A percentile compares a stretch with the other conserved stretches of the same genome.
These are phyloP conservation scores for Haliaeetus leucogaster DNA, from an alignment of 2,113 vertebrate genomes.

Conservation along the genomic window DNA sequence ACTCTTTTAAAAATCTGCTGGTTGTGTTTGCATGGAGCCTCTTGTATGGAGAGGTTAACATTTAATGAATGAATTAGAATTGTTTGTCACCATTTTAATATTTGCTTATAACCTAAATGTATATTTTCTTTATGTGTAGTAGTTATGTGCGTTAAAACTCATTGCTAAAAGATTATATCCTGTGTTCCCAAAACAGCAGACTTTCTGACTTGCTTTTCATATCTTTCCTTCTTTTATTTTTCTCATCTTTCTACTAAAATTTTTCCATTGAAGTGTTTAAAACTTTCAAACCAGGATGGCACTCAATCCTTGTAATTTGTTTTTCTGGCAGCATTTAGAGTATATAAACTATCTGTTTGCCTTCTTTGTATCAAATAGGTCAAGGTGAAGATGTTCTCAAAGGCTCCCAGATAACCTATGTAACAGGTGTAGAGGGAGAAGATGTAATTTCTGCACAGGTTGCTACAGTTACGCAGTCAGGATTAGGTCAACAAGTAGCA, in stretches of 20 bases:
- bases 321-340: background rate
- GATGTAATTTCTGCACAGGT: constrained; percentile 88
- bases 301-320: background rate
- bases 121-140: background rate
- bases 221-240: background rate
- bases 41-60: constrained; percentile 34
- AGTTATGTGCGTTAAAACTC: background rate
- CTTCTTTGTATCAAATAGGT: constrained; percentile 69
- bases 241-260: background rate
- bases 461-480: constrained; percentile 81
- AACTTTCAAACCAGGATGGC: background rate
- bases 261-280: background rate
- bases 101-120: background rate
- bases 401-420: constrained; percentile 83
- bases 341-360: background rate
- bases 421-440: constrained; percentile 86
- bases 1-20: background rate
- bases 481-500: constrained; percentile 90
- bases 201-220: background rate
- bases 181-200: background rate
- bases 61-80: background rate
- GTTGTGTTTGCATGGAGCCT: background rate
- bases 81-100: background rate
- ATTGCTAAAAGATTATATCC: background rate
- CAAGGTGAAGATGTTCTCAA: constrained; percentile 90